These are phyloP conservation scores for Ceyx margarethae DNA, from an alignment of 2,113 vertebrate genomes.

Conservation along the genomic window DNA sequence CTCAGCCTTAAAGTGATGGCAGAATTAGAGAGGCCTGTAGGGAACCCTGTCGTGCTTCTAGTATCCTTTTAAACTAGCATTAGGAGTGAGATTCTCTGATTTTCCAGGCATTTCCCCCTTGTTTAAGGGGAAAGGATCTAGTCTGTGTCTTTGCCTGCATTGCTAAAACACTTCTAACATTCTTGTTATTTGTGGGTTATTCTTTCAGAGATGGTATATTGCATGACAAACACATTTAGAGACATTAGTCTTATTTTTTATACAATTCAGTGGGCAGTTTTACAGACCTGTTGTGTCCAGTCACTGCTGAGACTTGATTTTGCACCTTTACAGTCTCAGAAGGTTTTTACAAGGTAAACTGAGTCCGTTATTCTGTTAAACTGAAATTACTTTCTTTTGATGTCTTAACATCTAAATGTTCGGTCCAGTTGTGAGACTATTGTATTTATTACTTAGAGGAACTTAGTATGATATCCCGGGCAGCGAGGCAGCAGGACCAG, in stretches of 20 bases:
- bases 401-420: background rate
- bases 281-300: background rate
- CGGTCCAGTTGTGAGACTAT: background rate
- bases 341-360: background rate
- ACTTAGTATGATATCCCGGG: too few relatives aligned
- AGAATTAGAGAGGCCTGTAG: background rate
- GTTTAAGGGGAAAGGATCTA: background rate
- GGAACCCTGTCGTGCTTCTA: background rate
- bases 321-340: background rate
- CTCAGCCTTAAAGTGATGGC: background rate
- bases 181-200: background rate
- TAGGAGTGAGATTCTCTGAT: background rate
- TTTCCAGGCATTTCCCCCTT: background rate
- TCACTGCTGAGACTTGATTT: background rate
- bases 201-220: background rate
- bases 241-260: background rate
- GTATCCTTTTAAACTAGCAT: background rate
- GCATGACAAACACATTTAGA: background rate
- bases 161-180: background rate
- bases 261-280: background rate
- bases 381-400: background rate
- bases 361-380: background rate
- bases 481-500: too few relatives aligned
- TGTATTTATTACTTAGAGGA: too few relatives aligned
- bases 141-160: background rate